A percentile compares a stretch with the other conserved stretches of the same genome.
phyloP scores from a whole-genome alignment of 2,113 vertebrate species.

The Scatophagus argus region DNA sequence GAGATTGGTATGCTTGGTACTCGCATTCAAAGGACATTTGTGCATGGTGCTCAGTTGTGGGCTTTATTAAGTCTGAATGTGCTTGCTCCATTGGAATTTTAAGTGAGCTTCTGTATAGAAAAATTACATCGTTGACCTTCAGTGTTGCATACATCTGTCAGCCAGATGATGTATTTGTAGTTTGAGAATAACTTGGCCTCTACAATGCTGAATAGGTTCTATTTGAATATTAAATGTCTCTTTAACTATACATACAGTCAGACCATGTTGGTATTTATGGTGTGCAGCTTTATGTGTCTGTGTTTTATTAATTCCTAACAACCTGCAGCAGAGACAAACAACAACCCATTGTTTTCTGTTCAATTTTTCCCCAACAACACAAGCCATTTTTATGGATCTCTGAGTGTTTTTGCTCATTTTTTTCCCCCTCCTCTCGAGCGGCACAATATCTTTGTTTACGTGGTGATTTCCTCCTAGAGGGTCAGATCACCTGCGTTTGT shows the following conservation, averaged over 20 bases:
- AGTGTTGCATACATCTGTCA: background rate
- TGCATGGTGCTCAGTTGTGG: conserved; percentile 23
- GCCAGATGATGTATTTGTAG: conserved; percentile 1
- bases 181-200: background rate
- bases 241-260: conserved; percentile 6
- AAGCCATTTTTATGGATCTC: conserved; percentile 52
- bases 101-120: conserved; percentile 8
- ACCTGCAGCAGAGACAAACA: conserved; percentile 38
- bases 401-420: conserved; percentile 17
- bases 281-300: background rate
- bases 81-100: background rate
- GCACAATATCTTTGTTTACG: conserved; percentile 61
- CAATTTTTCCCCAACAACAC: conserved; percentile 20
- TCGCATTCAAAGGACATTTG: conserved; percentile 16
- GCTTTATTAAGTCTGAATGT: conserved; percentile 28
- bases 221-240: conserved; percentile 22
- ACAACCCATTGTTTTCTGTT: conserved; percentile 6
- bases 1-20: background rate
- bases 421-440: conserved; percentile 26
- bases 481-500: conserved; percentile 72
- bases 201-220: background rate
- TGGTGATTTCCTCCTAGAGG: conserved; percentile 53
- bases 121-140: conserved; percentile 32
- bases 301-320: conserved; percentile 39
- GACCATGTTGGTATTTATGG: background rate